Evolutionary conservation across 2,113 vertebrate species (phyloP), one percentile per base, ranked within the genome.

Genomic region (Boleophthalmus pectinirostris): DNA sequence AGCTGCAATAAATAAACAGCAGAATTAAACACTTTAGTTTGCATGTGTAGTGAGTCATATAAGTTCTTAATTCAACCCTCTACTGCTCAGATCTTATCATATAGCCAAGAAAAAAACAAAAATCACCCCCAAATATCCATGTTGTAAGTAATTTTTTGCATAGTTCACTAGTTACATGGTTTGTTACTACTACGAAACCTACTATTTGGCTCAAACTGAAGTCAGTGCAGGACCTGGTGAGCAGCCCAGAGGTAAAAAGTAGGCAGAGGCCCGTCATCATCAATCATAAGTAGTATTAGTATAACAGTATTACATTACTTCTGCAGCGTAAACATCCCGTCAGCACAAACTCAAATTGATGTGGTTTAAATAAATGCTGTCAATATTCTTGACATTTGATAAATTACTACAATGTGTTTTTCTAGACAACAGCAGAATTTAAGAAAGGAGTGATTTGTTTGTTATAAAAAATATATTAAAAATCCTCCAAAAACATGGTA

Each of bases 401-500:
- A 61, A 61, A 61, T 33, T 1, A 5, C n/a, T 25, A n/a, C 20
- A 60, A 46, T 16, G 20, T 21, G 16, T 43, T 71, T 54, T 5
- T 24, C 24, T 24, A 12, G 56, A 25, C 11, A 24, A 56, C 45
- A 0, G 29, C 20, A 56, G 47, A 57, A 16, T 25, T 58, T 58
- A 25, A 58, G 23, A 25, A 72, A 33, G 64, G 4, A 33, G 16
- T 18, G 24, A 16, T 73, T 58, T 35, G 38, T 58, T 70, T 47
- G 46, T 18, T 53, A 60, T 21, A 20, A 54, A 54, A n/a, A 54
- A n/a, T 1, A 56, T 23, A 10, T n/a, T 4, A 51, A 51, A 51
- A 51, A 49, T 43, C 54, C 51, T 20, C 16, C 35, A 1, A 51
- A 57, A 80, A 76, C 60, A 49, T 71, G 54, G n/a, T 78, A 49